phyloP scores from a whole-genome alignment of 1,140 invertebrate species.

The Drosophila sechellia region DNA sequence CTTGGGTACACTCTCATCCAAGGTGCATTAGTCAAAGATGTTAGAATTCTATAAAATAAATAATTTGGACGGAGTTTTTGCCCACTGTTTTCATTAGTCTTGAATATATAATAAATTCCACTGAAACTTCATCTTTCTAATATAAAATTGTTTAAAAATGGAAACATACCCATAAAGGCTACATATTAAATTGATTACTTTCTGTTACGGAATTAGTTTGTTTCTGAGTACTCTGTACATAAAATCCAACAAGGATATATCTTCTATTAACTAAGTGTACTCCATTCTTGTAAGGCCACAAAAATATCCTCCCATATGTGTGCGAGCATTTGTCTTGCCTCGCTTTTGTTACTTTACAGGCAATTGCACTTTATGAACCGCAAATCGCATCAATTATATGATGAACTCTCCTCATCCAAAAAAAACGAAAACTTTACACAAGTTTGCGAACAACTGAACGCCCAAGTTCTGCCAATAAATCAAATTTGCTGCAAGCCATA shows the following conservation, averaged over 20 bases:
- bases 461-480: slow-evolving; percentile 73
- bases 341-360: slow-evolving; percentile 54
- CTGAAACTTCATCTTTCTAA: too few relatives aligned
- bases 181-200: background rate
- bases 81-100: too few relatives aligned
- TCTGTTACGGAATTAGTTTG: too few relatives aligned
- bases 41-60: background rate
- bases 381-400: slow-evolving; percentile 81
- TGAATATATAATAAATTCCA: too few relatives aligned
- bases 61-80: too few relatives aligned
- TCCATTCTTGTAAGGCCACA: background rate
- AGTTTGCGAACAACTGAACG: slow-evolving; percentile 60
- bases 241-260: background rate
- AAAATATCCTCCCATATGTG: slow-evolving; percentile 43
- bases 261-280: background rate
- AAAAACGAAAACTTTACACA: slow-evolving; percentile 55
- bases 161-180: too few relatives aligned
- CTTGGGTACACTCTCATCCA: too few relatives aligned
- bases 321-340: slow-evolving; percentile 18
- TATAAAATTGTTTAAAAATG: too few relatives aligned
- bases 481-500: slow-evolving; percentile 79
- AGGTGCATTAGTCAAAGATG: background rate
- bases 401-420: slow-evolving; percentile 56
- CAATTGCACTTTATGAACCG: slow-evolving; percentile 79
- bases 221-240: too few relatives aligned